phyloP scores from a whole-genome alignment of 2,888 invertebrate species.

The Barypeithes pellucidus region DNA sequence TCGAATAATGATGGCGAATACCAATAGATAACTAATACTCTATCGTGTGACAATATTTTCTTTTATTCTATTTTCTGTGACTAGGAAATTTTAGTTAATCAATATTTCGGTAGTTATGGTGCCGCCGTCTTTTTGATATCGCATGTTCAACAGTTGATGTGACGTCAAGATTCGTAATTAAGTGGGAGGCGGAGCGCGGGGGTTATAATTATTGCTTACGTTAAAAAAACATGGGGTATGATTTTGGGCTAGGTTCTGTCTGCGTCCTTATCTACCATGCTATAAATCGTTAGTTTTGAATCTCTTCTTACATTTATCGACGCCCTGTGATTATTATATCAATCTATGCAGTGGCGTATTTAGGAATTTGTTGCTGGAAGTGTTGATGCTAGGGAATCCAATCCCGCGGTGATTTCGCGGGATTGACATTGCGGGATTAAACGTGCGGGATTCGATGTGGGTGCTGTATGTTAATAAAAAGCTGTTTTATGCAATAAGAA shows the following conservation, averaged over 20 bases:
- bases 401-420: too few relatives aligned
- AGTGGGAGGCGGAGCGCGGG: slow-evolving; percentile 12
- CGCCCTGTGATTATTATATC: too few relatives aligned
- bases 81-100: slow-evolving; percentile 46
- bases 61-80: slow-evolving; percentile 33
- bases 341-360: too few relatives aligned
- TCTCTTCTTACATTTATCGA: not conserved
- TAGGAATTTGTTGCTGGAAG: too few relatives aligned
- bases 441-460: too few relatives aligned
- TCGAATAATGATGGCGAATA: not conserved
- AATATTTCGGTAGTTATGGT: slow-evolving; percentile 54
- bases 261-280: too few relatives aligned
- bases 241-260: too few relatives aligned
- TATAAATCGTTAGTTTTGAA: not conserved
- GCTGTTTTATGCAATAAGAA: too few relatives aligned
- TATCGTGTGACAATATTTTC: slow-evolving; percentile 19
- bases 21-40: not conserved
- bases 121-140: slow-evolving; percentile 63
- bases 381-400: too few relatives aligned
- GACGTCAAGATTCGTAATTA: slow-evolving; percentile 43
- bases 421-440: too few relatives aligned
- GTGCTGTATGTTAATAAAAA: too few relatives aligned
- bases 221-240: too few relatives aligned
- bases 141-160: slow-evolving; percentile 63
- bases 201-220: not conserved